Conservation (phyloP, 2,888 invertebrate species). For the Choreutis nemorana region DNA sequence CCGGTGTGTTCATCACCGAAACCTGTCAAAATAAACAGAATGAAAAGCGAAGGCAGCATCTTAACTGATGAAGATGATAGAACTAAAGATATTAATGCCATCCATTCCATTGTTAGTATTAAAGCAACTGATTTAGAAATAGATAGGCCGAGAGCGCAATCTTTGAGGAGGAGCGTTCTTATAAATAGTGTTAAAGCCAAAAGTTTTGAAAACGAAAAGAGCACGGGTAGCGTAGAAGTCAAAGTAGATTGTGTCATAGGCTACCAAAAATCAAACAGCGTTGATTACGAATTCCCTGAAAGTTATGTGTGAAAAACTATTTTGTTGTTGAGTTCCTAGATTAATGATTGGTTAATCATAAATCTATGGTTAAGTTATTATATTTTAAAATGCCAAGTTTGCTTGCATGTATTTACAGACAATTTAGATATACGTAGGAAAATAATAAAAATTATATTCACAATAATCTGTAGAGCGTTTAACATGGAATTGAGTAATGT, state of each 20-base stretch:
- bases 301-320: conserved; percentile 40
- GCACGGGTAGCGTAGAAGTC: conserved; percentile 37
- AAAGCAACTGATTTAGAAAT: conserved; percentile 32
- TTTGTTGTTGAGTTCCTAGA: conserved; percentile 2
- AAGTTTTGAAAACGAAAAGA: conserved; percentile 37
- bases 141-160: conserved; percentile 32
- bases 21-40: conserved; percentile 36
- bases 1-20: conserved; percentile 38
- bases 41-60: conserved; percentile 46
- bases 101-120: conserved; percentile 38
- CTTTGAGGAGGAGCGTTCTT: conserved; percentile 58
- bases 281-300: conserved; percentile 50
- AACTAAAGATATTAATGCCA: conserved; percentile 15
- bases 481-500: no score
- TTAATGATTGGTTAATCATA: conserved; percentile 2
- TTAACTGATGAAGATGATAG: conserved; percentile 26
- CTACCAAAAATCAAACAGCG: conserved; percentile 44
- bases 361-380: not conserved
- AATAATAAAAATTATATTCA: no score
- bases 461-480: no score
- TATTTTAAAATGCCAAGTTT: no score
- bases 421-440: no score
- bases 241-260: conserved; percentile 52
- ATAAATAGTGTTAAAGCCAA: conserved; percentile 54
- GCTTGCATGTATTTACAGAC: no score